A percentile compares a stretch with the other conserved stretches of the same genome.
Evolutionary conservation across 2,113 vertebrate genomes (phyloP).

Genomic region (Oryzias melastigma): DNA sequence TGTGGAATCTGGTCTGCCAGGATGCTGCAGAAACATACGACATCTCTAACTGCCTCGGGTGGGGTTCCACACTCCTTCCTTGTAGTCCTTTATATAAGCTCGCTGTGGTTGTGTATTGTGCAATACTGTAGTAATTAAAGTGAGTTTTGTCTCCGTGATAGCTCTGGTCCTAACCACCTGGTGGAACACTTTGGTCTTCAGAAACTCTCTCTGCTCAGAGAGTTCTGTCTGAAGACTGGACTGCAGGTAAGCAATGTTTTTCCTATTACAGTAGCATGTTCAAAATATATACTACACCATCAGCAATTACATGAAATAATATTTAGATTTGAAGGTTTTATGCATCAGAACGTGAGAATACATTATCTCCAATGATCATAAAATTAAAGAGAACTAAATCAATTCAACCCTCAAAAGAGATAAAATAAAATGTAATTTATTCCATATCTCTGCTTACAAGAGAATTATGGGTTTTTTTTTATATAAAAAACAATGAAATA

Average conservation of each 20-base stretch:
- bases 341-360: too few species aligned
- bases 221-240: slow-evolving; percentile 82
- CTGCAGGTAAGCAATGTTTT: slow-evolving; percentile 73
- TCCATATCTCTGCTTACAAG: too few species aligned
- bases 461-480: too few species aligned
- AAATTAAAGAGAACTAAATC: too few species aligned
- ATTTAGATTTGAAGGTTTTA: too few species aligned
- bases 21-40: slow-evolving; percentile 77
- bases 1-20: slow-evolving; percentile 79
- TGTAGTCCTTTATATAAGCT: background rate
- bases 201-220: slow-evolving; percentile 80
- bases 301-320: too few species aligned
- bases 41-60: slow-evolving; percentile 72
- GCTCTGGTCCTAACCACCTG: slow-evolving; percentile 74
- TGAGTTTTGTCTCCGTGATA: slow-evolving; percentile 34
- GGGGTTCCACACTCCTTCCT: slow-evolving; percentile 18
- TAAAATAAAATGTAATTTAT: too few species aligned
- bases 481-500: too few species aligned
- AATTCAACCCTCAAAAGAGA: too few species aligned
- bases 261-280: slow-evolving; percentile 1
- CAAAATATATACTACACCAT: background rate
- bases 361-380: too few species aligned
- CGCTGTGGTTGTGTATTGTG: background rate
- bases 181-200: slow-evolving; percentile 79
- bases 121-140: slow-evolving; percentile 1